A percentile compares a stretch with the other conserved stretches of the same genome.
These are phyloP conservation scores for Romanogobio albipinnatus DNA, from an alignment of 2,113 vertebrate genomes.

Conservation along the genomic window DNA sequence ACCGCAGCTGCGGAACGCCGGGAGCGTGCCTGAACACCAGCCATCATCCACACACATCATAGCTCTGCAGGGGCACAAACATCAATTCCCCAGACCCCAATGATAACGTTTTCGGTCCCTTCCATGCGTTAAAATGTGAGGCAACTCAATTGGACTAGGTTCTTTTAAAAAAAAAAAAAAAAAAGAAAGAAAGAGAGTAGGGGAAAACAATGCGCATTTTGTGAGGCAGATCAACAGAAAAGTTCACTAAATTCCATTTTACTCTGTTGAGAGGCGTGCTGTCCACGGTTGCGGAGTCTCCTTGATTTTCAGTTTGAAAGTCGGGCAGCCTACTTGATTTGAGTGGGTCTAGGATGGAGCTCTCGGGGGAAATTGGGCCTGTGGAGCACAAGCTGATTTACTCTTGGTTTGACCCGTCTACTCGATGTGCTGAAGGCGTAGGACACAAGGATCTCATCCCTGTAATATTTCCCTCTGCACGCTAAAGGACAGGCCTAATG, in stretches of 20 bases:
- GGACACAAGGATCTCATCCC: constrained; percentile 68
- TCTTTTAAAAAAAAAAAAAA: not conserved
- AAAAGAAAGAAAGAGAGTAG: not conserved
- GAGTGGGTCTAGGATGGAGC: constrained; percentile 69
- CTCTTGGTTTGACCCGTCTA: constrained; percentile 71
- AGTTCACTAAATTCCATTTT: constrained; percentile 41
- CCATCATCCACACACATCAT: constrained; percentile 47
- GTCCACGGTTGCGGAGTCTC: constrained; percentile 22
- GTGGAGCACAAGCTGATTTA: constrained; percentile 74
- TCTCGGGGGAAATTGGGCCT: constrained; percentile 74
- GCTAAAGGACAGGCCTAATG: constrained; percentile 74
- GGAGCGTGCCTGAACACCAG: constrained; percentile 50
- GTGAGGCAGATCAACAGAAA: constrained; percentile 29
- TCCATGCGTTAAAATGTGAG: constrained; percentile 11
- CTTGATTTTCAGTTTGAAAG: constrained; percentile 55
- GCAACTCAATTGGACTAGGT: constrained; percentile 29
- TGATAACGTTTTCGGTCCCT: constrained; percentile 19
- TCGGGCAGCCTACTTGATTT: constrained; percentile 60
- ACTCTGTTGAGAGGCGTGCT: constrained; percentile 30
- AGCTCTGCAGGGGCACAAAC: constrained; percentile 24
- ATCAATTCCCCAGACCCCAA: constrained; percentile 39
- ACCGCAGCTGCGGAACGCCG: constrained; percentile 38
- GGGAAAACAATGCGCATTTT: constrained; percentile 1
- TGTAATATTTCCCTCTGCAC: constrained; percentile 74
- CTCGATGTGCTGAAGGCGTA: constrained; percentile 73